These are phyloP conservation scores for Nerophis ophidion DNA, from an alignment of 2,113 vertebrate species.

Conservation along the genomic window DNA sequence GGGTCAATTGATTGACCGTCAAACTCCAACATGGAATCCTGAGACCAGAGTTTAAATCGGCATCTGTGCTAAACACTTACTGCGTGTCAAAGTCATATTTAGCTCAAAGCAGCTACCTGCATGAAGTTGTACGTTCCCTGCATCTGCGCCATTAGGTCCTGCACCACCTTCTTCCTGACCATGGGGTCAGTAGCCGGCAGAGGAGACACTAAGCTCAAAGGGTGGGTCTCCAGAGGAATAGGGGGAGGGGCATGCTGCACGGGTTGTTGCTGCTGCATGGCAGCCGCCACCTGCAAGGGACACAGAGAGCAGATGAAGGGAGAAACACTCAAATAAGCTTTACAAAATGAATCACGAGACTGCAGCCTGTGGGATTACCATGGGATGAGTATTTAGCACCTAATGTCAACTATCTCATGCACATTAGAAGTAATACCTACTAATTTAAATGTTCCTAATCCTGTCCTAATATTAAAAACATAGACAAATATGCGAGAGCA, in stretches of 20 bases:
- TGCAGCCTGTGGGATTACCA: too few species aligned
- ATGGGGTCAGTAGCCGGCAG: slow-evolving; percentile 84
- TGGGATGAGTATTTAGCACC: too few species aligned
- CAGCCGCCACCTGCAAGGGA: slow-evolving; percentile 43
- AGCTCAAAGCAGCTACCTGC: slow-evolving; percentile 74
- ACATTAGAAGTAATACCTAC: too few species aligned
- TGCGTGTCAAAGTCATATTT: too few species aligned
- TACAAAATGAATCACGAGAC: too few species aligned
- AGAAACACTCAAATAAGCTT: too few species aligned
- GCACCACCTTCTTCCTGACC: slow-evolving; percentile 87
- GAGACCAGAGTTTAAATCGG: slow-evolving; percentile 14
- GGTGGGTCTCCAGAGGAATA: slow-evolving; percentile 79
- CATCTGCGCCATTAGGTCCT: slow-evolving; percentile 98
- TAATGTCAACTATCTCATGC: too few species aligned
- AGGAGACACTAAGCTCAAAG: slow-evolving; percentile 75
- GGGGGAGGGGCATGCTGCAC: slow-evolving; percentile 71
- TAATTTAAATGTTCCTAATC: too few species aligned
- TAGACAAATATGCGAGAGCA: too few species aligned
- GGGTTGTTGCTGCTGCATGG: slow-evolving; percentile 54
- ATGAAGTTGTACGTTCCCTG: slow-evolving; percentile 98
- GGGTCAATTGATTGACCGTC: slow-evolving; percentile 92
- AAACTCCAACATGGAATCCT: slow-evolving; percentile 98
- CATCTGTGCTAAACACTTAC: not conserved
- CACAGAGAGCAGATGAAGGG: slow-evolving; percentile 1
- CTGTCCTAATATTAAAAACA: too few species aligned